phyloP scores from a whole-genome alignment of 2,797 vertebrate species.

The Chiroxiphia lanceolata region DNA sequence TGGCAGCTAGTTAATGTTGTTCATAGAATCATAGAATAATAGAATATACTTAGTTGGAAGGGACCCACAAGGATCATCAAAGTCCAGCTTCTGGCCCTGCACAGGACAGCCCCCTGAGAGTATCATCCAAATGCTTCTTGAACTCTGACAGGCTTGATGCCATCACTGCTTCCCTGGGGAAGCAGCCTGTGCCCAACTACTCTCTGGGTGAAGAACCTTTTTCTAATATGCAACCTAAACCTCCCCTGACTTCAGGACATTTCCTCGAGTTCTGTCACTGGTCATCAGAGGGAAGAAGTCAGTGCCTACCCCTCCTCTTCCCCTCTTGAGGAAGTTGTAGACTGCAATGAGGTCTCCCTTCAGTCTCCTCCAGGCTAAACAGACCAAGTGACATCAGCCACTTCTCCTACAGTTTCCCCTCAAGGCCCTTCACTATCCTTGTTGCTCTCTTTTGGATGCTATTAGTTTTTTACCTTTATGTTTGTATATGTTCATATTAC shows the following conservation, averaged over 20 bases:
- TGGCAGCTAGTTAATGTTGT: not conserved
- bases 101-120: not conserved
- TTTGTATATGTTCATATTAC: not conserved
- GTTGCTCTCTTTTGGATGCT: not conserved
- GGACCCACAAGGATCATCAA: not conserved
- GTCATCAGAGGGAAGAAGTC: not conserved
- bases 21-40: not conserved
- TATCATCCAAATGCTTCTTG: not conserved
- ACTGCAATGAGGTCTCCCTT: not conserved
- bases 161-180: not conserved
- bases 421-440: not conserved
- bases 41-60: not conserved
- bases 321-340: rapidly evolving
- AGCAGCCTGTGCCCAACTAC: not conserved
- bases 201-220: not conserved
- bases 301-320: not conserved
- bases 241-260: not conserved
- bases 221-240: not conserved
- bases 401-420: not conserved
- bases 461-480: not conserved
- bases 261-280: rapidly evolving
- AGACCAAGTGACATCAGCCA: not conserved
- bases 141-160: not conserved
- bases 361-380: not conserved
- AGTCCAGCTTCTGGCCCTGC: not conserved